phyloP scores from a whole-genome alignment of 2,888 invertebrate genomes.

The Leptothorax acervorum region DNA sequence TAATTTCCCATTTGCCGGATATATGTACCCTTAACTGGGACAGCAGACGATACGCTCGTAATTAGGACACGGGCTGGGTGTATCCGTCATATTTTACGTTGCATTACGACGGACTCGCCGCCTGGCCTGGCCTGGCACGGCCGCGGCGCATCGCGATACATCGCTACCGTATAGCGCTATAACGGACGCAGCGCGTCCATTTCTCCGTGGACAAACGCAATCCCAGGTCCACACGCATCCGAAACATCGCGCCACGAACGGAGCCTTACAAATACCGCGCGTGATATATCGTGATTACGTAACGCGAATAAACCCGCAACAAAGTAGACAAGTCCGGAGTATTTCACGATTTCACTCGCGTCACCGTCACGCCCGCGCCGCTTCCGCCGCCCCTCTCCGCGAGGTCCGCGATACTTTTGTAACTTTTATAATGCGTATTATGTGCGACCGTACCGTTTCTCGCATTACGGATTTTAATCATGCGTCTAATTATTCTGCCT shows the following conservation, averaged over 20 bases:
- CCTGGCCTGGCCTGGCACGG: not conserved
- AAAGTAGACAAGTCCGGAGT: constrained; percentile 21
- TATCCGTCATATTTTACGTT: constrained; percentile 72
- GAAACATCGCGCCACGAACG: constrained; percentile 43
- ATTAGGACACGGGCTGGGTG: constrained; percentile 67
- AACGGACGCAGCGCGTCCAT: constrained; percentile 52
- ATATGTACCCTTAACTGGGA: constrained; percentile 59
- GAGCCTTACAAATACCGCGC: constrained; percentile 22
- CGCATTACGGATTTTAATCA: constrained; percentile 19
- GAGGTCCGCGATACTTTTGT: not conserved
- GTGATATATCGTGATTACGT: constrained; percentile 40
- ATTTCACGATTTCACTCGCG: constrained; percentile 13
- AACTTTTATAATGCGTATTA: not conserved
- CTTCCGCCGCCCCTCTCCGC: not conserved
- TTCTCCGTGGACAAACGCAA: constrained; percentile 57
- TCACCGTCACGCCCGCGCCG: not conserved
- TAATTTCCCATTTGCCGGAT: constrained; percentile 73
- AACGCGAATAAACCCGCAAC: constrained; percentile 30
- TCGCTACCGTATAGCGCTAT: constrained; percentile 8
- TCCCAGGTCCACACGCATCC: constrained; percentile 54
- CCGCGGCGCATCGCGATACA: constrained; percentile 6
- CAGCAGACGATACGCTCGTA: constrained; percentile 68
- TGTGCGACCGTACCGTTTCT: not conserved
- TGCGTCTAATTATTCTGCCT: constrained; percentile 22
- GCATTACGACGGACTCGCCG: constrained; percentile 63